Evolutionary conservation across 2,888 invertebrate genomes (phyloP), one percentile per base, ranked within the genome.

Genomic region (Coelinius sp.): DNA sequence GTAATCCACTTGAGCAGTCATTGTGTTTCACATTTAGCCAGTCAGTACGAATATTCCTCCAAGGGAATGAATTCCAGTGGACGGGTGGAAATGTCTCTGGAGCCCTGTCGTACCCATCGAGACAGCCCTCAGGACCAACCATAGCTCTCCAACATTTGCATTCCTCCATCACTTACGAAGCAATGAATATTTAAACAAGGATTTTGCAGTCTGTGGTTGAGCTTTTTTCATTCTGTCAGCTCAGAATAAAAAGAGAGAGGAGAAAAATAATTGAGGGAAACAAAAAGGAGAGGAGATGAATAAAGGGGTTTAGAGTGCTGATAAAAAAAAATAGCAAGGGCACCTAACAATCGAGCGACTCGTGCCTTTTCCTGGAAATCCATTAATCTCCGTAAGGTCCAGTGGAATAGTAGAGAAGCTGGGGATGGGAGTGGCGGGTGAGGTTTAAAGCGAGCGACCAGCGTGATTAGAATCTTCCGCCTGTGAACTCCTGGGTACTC

Each of bases 381-480:
- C 73, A 71, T 73, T 77, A 74, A 75, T 75, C 75, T 73, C 44
- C 41, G 71, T 64, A 63, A 38, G 27, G 46, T 59, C 59, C 66
- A 44, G 41, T 52, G 63, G 70, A 72, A 68, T 38, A 56, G 41
- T 31, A 27, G 27, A 49, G 38, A 49, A 49, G 20, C 17, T 49
- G 20, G 20, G n/a, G 17, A 20, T 2, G 46, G 17, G 44, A 17
- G 5, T 22, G 31, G 31, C 14, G 49, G 14, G 35, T 31, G 63
- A 38, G 63, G 49, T 66, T 53, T 64, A 65, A 64, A 71, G 68
- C 49, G 73, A 74, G 53, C 49, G 38, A 70, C 68, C 56, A 63
- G 72, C 66, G 68, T 74, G 70, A 74, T 77, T 74, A 74, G 71
- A 70, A 73, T 74, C 71, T 71, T 74, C 56, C 70, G 63, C 70